These are phyloP conservation scores for Drosophila subquinaria DNA, from an alignment of 2,888 invertebrate species.

Conservation along the genomic window DNA sequence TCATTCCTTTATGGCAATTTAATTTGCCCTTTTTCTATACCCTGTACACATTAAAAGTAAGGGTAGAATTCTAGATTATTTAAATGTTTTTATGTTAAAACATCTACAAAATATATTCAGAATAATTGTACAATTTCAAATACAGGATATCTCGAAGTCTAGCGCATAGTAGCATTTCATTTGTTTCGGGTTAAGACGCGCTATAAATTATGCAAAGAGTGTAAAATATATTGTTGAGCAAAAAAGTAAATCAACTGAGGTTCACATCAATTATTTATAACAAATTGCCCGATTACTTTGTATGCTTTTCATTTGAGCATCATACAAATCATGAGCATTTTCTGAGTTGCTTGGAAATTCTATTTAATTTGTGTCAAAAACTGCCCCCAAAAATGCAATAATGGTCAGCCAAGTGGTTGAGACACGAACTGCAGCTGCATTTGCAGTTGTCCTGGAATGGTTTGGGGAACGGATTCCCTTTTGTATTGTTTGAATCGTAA, in stretches of 20 bases:
- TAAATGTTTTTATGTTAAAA: too few relatives aligned
- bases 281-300: constrained; percentile 60
- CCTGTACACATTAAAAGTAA: not conserved
- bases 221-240: constrained; percentile 24
- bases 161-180: not conserved
- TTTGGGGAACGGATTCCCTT: constrained; percentile 4
- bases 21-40: constrained; percentile 56
- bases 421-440: constrained; percentile 3
- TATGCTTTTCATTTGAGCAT: constrained; percentile 27
- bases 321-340: not conserved
- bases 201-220: constrained; percentile 62
- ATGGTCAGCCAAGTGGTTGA: constrained; percentile 23
- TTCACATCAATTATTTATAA: constrained; percentile 62
- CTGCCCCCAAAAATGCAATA: constrained; percentile 59
- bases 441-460: not conserved
- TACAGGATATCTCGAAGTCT: constrained; percentile 1
- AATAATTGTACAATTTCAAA: too few relatives aligned
- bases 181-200: constrained; percentile 20
- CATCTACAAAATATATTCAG: too few relatives aligned
- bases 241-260: constrained; percentile 41
- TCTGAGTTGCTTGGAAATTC: constrained; percentile 31
- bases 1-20: constrained; percentile 74
- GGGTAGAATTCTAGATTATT: not conserved
- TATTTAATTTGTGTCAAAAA: constrained; percentile 64
- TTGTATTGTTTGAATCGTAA: constrained; percentile 17